Evolutionary conservation across 2,888 invertebrate species (phyloP), one percentile per base, ranked within the genome.

Genomic region (Syritta pipiens): DNA sequence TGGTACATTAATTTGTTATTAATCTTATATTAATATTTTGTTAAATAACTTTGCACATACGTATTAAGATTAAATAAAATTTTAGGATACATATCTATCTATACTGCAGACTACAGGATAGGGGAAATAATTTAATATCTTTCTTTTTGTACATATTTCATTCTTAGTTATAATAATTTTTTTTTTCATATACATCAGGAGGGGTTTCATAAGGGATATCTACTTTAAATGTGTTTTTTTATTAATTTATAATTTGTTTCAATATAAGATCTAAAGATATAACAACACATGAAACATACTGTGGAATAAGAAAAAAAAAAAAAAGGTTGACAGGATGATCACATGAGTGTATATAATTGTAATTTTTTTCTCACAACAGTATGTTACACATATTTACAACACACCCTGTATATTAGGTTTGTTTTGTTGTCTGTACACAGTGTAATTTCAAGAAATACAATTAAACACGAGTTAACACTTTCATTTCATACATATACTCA

Each of bases 201-300:
- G 76, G 76, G 76, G 76, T 44, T 76, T 76, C 42, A 76, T 76
- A 76, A 76, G 76, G 76, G 76, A 49, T 76, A 49, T 57, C 44
- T 63, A 76, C 60, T 48, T 35, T 44, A 46, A 37, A 19, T 5
- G 12, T 19, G 19, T 60, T 35, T 35, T 9, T 5, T 44, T 30
- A 3, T 30, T 65, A 40, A 24, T 14, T 24, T 53, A 9, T n/a
- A n/a, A n/a, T n/a, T n/a, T n/a, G n/a, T n/a, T n/a, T n/a, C 1
- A 20, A 20, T 7, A 40, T 30, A 44, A 1, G 24, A 20, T 24
- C n/a, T 35, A 30, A 7, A 5, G 28, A 26, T 26, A 10, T 17
- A 14, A 4, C 5, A 28, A 28, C 12, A 24, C 20, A 19, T 49
- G 28, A 4, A 35, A 40, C 19, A 40, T 20, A 40, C 12, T 62